Evolutionary conservation across 2,888 invertebrate species (phyloP), one percentile per base, ranked within the genome.

Genomic region (Diarsia rubi): DNA sequence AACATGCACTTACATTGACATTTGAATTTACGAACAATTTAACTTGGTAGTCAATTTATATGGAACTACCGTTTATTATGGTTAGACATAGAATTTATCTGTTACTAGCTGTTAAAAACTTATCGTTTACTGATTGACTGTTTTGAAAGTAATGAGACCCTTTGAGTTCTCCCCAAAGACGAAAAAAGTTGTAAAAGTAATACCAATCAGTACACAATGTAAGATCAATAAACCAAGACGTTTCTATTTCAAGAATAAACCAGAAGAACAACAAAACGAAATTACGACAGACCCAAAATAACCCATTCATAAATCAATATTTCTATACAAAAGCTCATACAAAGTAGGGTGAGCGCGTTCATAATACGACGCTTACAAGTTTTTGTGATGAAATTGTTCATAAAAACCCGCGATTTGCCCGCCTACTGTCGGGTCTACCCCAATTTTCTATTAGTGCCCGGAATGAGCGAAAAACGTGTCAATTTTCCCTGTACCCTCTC

Each of bases 381-480:
- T 84, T 86, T 86, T 88, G 88, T 79, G 79, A 79, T 69, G 66
- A 88, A 88, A 87, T 86, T 81, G 77, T 70, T 75, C 86, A 82
- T 80, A 84, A 86, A 82, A 80, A 75, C 78, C 75, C 59, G 59
- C 37, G 49, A 70, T 67, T 57, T 49, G 62, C 69, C 67, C 81
- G 65, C 63, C 63, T 63, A 86, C 67, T 47, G 75, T 74, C 68
- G 74, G 70, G 65, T 78, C 59, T 69, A 69, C 79, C 86, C 78
- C 73, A 84, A 86, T 86, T 87, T 83, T 79, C 82, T 86, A 86
- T 86, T 84, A 86, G 78, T 71, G 70, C 64, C 82, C 72, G 52
- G 71, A 71, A 84, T 83, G 60, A 65, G 57, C 42, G 37, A 82
- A 87, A 86, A 86, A 79, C 69, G 78, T 75, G 82, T 62, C 84